Evolutionary conservation across 2,888 invertebrate genomes (phyloP), one percentile per base, ranked within the genome.

Genomic region (Drosophila subsilvestris): DNA sequence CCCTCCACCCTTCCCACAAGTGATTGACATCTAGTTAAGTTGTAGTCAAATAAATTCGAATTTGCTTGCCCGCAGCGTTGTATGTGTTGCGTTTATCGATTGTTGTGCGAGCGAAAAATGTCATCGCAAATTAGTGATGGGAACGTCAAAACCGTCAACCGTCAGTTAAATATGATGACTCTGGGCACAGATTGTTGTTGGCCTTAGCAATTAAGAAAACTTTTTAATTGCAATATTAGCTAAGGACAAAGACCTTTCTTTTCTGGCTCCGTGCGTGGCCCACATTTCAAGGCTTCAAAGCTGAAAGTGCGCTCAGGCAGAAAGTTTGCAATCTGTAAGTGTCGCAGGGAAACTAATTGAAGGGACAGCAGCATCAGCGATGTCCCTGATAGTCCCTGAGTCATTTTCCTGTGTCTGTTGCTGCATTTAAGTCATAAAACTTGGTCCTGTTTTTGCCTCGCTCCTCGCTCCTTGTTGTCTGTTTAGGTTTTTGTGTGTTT

Each of bases 141-240:
- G 18, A 12, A 20, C 7, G 9, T 25, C 25, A 1, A n/a, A n/a
- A n/a, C n/a, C n/a, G n/a, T 6, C 6, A n/a, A n/a, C 25, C 25
- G 6, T 25, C 6, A 25, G 25, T 25, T 25, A 25, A 6, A 6
- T 12, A 12, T 27, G 27, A 27, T 12, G 32, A 32, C 10, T 32
- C 32, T 32, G 32, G 32, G 32, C 12, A 12, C 32, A 32, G 32
- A 32, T 0, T 6, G 5, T 22, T 22, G 25, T 25, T 25, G 77
- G 66, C 72, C 44, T 63, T 77, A 59, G 74, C 76, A 87, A 79
- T 79, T 87, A 85, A 80, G 78, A 42, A 83, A 83, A 89, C 76
- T 85, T 89, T 88, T 82, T 86, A 89, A 89, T 89, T 85, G 78
- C 86, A 76, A 78, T 76, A 89, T 82, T 79, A 85, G 86, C 85